Percentiles rank a stretch among this genome's conserved stretches.
Evolutionary conservation across 1,140 invertebrate genomes (phyloP).

Genomic region (Phocides pigmalion): DNA sequence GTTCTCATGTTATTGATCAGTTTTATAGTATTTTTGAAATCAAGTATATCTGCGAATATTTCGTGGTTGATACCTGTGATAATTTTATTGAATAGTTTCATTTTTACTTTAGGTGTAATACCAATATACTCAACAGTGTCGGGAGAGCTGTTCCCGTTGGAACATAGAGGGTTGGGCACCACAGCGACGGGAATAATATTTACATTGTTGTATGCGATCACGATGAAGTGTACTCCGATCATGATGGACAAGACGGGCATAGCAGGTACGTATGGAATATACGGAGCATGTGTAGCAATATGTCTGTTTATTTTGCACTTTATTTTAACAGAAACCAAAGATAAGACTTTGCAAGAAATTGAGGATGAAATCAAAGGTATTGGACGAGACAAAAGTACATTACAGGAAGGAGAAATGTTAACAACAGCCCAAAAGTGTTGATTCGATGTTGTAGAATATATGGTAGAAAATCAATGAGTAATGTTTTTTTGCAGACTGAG

Average conservation of each 20-base stretch:
- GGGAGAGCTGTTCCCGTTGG: slow-evolving; percentile 54
- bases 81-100: slow-evolving; percentile 45
- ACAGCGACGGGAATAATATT: slow-evolving; percentile 45
- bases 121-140: slow-evolving; percentile 48
- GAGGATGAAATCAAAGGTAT: slow-evolving; percentile 52
- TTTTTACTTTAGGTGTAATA: slow-evolving; percentile 46
- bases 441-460: no score
- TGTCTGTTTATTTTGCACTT: slow-evolving; percentile 47
- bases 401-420: slow-evolving; percentile 8
- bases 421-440: neutral
- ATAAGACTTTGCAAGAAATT: slow-evolving; percentile 57
- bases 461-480: no score
- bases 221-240: slow-evolving; percentile 48
- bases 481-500: no score
- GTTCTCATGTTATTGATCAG: slow-evolving; percentile 45
- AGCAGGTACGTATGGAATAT: slow-evolving; percentile 46
- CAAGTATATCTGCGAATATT: neutral
- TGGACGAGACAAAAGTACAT: slow-evolving; percentile 6
- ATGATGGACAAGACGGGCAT: slow-evolving; percentile 45
- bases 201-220: slow-evolving; percentile 40
- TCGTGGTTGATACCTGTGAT: slow-evolving; percentile 41
- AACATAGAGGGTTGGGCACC: slow-evolving; percentile 46
- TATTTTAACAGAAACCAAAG: slow-evolving; percentile 58
- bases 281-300: slow-evolving; percentile 34
- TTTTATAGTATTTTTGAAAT: slow-evolving; percentile 41